Evolutionary conservation across 2,888 invertebrate species (phyloP).

Genomic region (Stenichneumon culpator): DNA sequence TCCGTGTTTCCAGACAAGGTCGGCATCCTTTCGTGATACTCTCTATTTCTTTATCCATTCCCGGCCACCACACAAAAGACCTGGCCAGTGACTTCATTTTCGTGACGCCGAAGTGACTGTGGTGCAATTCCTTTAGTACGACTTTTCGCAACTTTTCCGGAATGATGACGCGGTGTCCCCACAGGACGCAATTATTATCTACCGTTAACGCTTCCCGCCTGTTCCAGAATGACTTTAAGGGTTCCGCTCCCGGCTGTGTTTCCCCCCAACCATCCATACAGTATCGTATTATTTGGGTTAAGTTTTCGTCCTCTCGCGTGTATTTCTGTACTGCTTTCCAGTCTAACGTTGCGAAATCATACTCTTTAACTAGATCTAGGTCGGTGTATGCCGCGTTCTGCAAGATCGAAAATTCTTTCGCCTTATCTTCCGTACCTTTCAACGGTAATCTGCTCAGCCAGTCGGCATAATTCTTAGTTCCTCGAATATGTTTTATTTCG

Average conservation of each 20-base stretch:
- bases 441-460: slow-evolving; percentile 55
- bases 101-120: slow-evolving; percentile 70
- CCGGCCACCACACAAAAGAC: too few species aligned
- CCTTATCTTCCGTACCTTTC: not conserved
- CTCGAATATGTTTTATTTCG: slow-evolving; percentile 42
- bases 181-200: slow-evolving; percentile 54
- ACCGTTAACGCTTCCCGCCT: slow-evolving; percentile 53
- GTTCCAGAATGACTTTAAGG: slow-evolving; percentile 35
- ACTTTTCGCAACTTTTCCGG: slow-evolving; percentile 52
- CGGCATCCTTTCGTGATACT: too few species aligned
- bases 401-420: slow-evolving; percentile 14
- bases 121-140: slow-evolving; percentile 70
- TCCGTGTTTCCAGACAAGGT: too few species aligned
- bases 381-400: slow-evolving; percentile 22
- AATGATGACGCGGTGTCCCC: slow-evolving; percentile 63
- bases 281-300: slow-evolving; percentile 48
- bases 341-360: slow-evolving; percentile 32
- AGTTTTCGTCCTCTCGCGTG: slow-evolving; percentile 43
- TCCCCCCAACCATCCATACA: slow-evolving; percentile 58
- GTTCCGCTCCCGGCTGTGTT: slow-evolving; percentile 21
- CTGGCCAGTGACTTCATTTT: slow-evolving; percentile 74
- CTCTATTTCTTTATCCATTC: too few species aligned
- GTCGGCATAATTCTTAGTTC: slow-evolving; percentile 50
- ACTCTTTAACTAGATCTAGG: slow-evolving; percentile 33
- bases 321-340: slow-evolving; percentile 38